Evolutionary conservation across 2,797 vertebrate genomes (phyloP).

Genomic region (Iguana delicatissima): DNA sequence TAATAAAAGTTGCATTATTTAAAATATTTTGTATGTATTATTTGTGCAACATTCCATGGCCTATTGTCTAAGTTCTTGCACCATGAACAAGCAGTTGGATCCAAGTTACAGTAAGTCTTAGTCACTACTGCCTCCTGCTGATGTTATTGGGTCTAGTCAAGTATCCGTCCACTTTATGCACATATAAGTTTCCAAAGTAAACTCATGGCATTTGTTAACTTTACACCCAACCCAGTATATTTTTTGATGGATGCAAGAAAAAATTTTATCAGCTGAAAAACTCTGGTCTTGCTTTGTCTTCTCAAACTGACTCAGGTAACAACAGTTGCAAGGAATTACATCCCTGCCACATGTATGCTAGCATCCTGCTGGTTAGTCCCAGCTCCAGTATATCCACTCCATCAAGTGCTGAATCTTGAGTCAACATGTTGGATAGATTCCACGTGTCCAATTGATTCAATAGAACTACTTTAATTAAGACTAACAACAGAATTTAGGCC

Average conservation of each 20-base stretch:
- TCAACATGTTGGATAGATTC: too few species aligned
- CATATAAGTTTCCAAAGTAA: background rate
- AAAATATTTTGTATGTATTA: constrained; percentile 31
- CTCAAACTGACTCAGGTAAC: background rate
- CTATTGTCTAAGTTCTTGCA: background rate
- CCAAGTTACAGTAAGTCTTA: background rate
- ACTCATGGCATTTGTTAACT: background rate
- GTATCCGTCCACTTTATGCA: background rate
- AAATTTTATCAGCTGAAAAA: background rate
- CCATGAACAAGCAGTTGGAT: background rate
- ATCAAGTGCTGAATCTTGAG: too few species aligned
- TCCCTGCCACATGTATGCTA: background rate
- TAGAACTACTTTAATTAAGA: too few species aligned
- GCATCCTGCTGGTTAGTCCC: too few species aligned
- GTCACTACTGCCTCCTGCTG: background rate
- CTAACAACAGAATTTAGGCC: too few species aligned
- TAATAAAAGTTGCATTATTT: constrained; percentile 22
- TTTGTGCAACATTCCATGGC: background rate
- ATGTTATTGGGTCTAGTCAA: background rate
- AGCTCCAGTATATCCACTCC: too few species aligned
- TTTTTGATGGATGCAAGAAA: background rate
- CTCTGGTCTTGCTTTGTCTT: background rate
- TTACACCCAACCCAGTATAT: background rate
- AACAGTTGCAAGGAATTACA: background rate
- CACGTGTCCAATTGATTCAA: too few species aligned